Evolutionary conservation across 2,888 invertebrate species (phyloP), one percentile per base, ranked within the genome.

Genomic region (Coelogynopora nodosa): DNA sequence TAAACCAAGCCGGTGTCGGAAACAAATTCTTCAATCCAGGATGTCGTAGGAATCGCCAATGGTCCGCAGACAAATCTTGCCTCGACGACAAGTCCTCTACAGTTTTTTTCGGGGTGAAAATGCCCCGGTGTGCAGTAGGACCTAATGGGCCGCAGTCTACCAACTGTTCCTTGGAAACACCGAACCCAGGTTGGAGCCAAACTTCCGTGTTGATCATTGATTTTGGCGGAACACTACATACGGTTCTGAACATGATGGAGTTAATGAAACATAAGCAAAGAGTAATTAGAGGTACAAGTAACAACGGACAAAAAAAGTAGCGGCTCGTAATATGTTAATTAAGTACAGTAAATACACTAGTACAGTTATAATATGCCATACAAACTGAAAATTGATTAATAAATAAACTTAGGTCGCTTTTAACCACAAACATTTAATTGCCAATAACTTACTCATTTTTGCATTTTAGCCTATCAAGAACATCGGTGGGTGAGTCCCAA

Each of bases 91-190:
- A 5, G 5, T 23, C 10, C 18, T 84, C 84, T 1, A 67, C 84
- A 5, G 49, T 49, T 5, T 23, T 10, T 10, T n/a, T 5, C 31
- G 84, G 49, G 10, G 67, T 49, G 67, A 85, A 85, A 1, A 85
- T 28, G 27, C 85, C 85, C 29, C 74, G 30, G n/a, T 74, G 31
- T 0, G 31, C 84, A 2, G 30, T 67, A 1, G 87, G 87, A 30
- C 87, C 87, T 10, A 87, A 67, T 28, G 87, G 87, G n/a, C 87
- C 87, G 23, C 85, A 85, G 26, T 85, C 85, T 23, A 85, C 67
- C n/a, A 85, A 2, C 5, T 49, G 49, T 10, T 18, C 49, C 28
- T 67, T 82, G 27, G 84, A 27, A 0, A 80, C 31, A 10, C 23
- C 28, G 27, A 86, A 86, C 26, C 84, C 80, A 18, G 87, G 86